Percentiles rank a stretch among this genome's conserved stretches.
Evolutionary conservation across 2,888 invertebrate species (phyloP).

Genomic region (Caenorhabditis sp.): DNA sequence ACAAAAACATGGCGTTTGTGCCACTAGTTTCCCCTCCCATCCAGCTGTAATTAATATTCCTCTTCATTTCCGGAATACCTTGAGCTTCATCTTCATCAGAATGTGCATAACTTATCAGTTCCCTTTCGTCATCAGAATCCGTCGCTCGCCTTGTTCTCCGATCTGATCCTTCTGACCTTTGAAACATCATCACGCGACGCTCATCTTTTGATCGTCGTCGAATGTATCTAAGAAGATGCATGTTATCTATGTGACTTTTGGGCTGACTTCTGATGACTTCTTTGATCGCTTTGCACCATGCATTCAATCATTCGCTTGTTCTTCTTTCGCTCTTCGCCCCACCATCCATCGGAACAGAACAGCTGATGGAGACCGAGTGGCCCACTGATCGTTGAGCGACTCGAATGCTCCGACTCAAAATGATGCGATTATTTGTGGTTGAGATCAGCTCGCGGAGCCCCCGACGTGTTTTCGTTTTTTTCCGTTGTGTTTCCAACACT

Average conservation of each 20-base stretch:
- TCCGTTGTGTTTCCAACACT: conserved; percentile 2
- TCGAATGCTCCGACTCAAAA: conserved; percentile 25
- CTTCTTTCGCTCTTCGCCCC: too few species aligned
- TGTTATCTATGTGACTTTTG: too few species aligned
- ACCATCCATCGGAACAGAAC: too few species aligned
- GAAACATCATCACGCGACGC: background rate
- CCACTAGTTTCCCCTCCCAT: too few species aligned
- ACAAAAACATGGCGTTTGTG: too few species aligned
- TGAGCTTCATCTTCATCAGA: background rate
- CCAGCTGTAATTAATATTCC: too few species aligned
- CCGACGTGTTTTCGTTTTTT: conserved; percentile 9
- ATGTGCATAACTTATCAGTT: background rate
- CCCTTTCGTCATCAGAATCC: background rate
- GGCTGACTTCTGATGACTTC: background rate
- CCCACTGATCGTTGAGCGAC: conserved; percentile 27
- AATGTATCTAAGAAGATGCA: conserved; percentile 6
- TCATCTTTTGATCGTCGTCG: conserved; percentile 10
- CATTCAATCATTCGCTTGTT: too few species aligned
- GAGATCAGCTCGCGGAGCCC: conserved; percentile 11
- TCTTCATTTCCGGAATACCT: background rate
- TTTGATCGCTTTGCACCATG: too few species aligned
- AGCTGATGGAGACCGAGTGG: conserved; percentile 14
- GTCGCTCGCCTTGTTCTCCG: background rate
- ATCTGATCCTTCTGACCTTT: conserved; percentile 4
- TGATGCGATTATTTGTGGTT: conserved; percentile 28